Evolutionary conservation across 2,888 invertebrate genomes (phyloP).

Genomic region (Pharmacophagus antenor): DNA sequence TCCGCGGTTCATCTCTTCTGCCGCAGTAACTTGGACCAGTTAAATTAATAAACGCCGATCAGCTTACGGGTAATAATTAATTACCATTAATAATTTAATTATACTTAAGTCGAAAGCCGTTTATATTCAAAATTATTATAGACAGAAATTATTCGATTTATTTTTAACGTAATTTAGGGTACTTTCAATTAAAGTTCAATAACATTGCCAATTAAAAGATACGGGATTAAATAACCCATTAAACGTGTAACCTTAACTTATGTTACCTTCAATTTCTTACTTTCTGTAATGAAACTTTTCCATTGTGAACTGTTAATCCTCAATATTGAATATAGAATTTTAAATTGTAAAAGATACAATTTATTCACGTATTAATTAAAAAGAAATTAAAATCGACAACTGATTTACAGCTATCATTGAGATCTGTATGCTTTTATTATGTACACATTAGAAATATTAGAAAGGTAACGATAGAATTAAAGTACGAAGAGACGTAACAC

Average conservation of each 20-base stretch:
- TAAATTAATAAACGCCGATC: not conserved
- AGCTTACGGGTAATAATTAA: conserved; percentile 1
- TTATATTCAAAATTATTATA: not conserved
- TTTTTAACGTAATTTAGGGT: conserved; percentile 15
- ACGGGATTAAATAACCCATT: conserved; percentile 11
- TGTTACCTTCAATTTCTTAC: not conserved
- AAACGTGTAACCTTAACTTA: conserved; percentile 15
- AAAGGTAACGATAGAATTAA: not conserved
- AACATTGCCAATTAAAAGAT: conserved; percentile 6
- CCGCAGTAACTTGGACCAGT: not conserved
- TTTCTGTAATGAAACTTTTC: not conserved
- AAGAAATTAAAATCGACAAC: no score
- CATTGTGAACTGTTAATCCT: not conserved
- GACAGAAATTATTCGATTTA: not conserved
- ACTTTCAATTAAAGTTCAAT: conserved; percentile 13
- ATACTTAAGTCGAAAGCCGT: conserved; percentile 2
- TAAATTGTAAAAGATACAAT: no score
- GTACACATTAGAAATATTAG: no score
- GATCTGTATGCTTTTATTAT: no score
- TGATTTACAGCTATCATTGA: no score
- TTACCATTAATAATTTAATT: conserved; percentile 11
- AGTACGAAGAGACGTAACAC: conserved; percentile 2
- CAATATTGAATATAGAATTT: not conserved
- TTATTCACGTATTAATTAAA: no score
- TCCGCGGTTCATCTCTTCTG: not conserved